Percentiles rank a stretch among this genome's conserved stretches.
Evolutionary conservation across 1,140 invertebrate species (phyloP).

Genomic region (Drosophila parabipectinata): DNA sequence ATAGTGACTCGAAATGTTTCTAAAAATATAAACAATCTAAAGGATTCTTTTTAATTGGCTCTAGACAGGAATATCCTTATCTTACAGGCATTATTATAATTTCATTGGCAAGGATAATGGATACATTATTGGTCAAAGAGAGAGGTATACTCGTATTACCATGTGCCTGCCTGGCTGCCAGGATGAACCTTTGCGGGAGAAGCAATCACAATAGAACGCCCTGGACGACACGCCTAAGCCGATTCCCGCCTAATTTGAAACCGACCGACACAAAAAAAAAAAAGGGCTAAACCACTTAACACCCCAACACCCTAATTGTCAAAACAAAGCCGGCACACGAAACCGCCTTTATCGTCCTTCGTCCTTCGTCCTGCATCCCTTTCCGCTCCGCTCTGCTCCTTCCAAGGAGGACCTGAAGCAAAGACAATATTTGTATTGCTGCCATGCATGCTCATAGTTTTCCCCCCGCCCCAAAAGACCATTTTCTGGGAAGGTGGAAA

Average conservation of each 20-base stretch:
- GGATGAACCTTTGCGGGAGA: too few species aligned
- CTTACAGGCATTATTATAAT: not conserved
- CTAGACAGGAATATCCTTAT: not conserved
- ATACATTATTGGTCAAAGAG: not conserved
- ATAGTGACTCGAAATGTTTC: slow-evolving; percentile 1
- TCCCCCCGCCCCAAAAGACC: slow-evolving; percentile 10
- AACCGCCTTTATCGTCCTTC: slow-evolving; percentile 25
- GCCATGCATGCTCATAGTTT: not conserved
- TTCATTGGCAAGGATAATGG: too few species aligned
- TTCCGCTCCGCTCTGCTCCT: not conserved
- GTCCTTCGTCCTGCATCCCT: not conserved
- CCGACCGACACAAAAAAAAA: slow-evolving; percentile 11
- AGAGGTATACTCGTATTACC: too few species aligned
- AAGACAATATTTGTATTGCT: slow-evolving; percentile 51
- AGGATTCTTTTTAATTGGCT: not conserved
- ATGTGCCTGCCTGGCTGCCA: too few species aligned
- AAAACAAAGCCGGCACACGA: slow-evolving; percentile 73
- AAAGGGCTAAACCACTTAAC: slow-evolving; percentile 83
- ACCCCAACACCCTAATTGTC: slow-evolving; percentile 83
- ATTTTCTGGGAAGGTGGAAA: slow-evolving; percentile 49
- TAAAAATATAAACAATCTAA: not conserved
- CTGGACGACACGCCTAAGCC: slow-evolving; percentile 69
- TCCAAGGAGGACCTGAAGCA: slow-evolving; percentile 6
- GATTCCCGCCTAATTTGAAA: slow-evolving; percentile 79
- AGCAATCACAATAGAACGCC: slow-evolving; percentile 71